phyloP scores from a whole-genome alignment of 2,113 vertebrate genomes.

The Mormyrus iriodes region DNA sequence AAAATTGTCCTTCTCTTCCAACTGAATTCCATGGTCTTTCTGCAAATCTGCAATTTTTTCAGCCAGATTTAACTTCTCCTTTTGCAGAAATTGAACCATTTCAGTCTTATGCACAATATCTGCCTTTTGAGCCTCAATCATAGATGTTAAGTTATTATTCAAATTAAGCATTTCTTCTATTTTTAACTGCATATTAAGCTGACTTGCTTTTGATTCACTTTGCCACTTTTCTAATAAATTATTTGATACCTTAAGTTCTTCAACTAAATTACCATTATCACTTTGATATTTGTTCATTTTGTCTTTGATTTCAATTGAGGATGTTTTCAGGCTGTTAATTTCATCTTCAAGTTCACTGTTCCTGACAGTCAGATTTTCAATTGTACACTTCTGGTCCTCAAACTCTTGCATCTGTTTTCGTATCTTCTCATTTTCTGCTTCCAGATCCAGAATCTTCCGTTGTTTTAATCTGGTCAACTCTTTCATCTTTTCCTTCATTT shows the following conservation, averaged over 20 bases:
- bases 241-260: slow-evolving; percentile 49
- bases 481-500: slow-evolving; percentile 57
- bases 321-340: slow-evolving; percentile 47
- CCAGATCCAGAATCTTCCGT: slow-evolving; percentile 54
- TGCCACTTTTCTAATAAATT: slow-evolving; percentile 55
- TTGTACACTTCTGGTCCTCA: slow-evolving; percentile 40
- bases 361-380: slow-evolving; percentile 45
- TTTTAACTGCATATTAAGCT: slow-evolving; percentile 58
- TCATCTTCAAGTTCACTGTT: slow-evolving; percentile 61
- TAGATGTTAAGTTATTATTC: slow-evolving; percentile 57
- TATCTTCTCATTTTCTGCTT: slow-evolving; percentile 58
- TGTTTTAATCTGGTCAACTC: slow-evolving; percentile 55
- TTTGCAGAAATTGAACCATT: slow-evolving; percentile 45
- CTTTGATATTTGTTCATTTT: slow-evolving; percentile 50
- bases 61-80: slow-evolving; percentile 52
- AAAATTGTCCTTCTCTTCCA: slow-evolving; percentile 46
- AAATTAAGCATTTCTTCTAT: slow-evolving; percentile 51
- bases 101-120: slow-evolving; percentile 58
- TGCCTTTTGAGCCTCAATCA: slow-evolving; percentile 56
- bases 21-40: slow-evolving; percentile 42
- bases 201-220: slow-evolving; percentile 50
- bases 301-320: slow-evolving; percentile 49
- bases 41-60: slow-evolving; percentile 47
- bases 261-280: slow-evolving; percentile 56
- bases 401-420: slow-evolving; percentile 42